Conservation (phyloP, 2,113 vertebrate species). For the Narcine bancroftii region DNA sequence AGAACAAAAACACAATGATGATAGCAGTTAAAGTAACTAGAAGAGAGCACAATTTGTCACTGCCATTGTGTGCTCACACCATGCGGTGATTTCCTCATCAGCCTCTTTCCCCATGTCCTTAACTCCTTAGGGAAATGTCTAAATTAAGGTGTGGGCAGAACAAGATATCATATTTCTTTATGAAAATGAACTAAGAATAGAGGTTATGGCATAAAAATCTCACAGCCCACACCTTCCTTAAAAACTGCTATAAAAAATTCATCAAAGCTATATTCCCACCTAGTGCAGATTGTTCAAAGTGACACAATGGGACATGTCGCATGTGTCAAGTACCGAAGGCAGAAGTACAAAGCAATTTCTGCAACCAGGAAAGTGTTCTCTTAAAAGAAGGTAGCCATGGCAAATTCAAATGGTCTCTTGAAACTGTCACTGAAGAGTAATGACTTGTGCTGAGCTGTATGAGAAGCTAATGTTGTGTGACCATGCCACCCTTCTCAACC, state of each 20-base stretch:
- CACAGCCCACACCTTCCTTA: background rate
- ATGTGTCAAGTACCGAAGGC: conserved; percentile 59
- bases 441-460: conserved; percentile 54
- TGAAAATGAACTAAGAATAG: conserved; percentile 22
- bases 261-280: conserved; percentile 52
- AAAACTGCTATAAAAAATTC: conserved; percentile 28
- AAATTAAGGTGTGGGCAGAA: conserved; percentile 32
- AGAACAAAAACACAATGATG: conserved; percentile 27
- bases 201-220: conserved; percentile 20
- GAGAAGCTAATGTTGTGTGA: conserved; percentile 60
- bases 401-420: conserved; percentile 52
- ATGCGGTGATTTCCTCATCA: conserved; percentile 36
- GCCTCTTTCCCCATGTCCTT: conserved; percentile 1
- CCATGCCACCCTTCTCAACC: conserved; percentile 46
- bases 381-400: conserved; percentile 48
- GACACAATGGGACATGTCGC: conserved; percentile 58
- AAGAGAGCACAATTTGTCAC: conserved; percentile 36
- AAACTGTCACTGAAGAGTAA: conserved; percentile 59
- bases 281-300: conserved; percentile 51
- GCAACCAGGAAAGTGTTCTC: conserved; percentile 44
- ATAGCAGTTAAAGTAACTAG: conserved; percentile 36
- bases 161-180: conserved; percentile 29
- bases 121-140: conserved; percentile 35
- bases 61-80: conserved; percentile 35
- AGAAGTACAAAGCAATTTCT: conserved; percentile 68